Base-by-base conservation (phyloP, 2,888 invertebrate genomes). In the Eurois occulta region DNA sequence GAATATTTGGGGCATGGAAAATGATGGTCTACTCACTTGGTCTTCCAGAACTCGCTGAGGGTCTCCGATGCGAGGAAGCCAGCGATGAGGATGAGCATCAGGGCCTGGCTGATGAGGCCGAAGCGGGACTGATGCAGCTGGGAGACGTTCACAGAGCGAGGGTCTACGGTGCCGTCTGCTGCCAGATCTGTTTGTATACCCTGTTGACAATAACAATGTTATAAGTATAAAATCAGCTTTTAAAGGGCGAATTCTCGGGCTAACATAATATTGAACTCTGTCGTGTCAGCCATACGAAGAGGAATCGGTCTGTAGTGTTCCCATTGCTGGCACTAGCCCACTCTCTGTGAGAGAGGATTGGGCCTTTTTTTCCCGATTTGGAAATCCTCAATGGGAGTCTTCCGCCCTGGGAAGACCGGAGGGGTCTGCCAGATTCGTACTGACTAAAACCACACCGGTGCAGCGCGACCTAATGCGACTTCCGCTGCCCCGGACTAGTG, bases 51-150 rank as follows among this genome's bases (percentile, higher is more conserved):
- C 95, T 98, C 98, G 87, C 99, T 98, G 82, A 99, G 97, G 0
- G 99, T 99, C 95, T 99, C 99, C 11, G 99, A 99, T 88, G 98
- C 98, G 46, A 99, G 97, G 95, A 99, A 99, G 66, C 98, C 98
- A 11, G 98, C 98, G 87, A 99, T 98, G 87, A 98, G 98, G 89
- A 99, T 98, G 78, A 99, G 97, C 98, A 99, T 99, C 87, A 98
- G 97, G 73, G 99, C 99, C 96, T 99, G 99, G 86, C 98, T 98
- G 85, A 99, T 95, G 85, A 99, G 97, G 13, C 99, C 99, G 75
- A 99, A 96, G 68, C 99, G 97, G 11, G 99, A 99, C 95, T 99
- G 99, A 93, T 99, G 98, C 87, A 99, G 96, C 93, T 99, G 99
- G 18, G 99, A 99, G 55, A 98, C 97, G 95, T 99, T 98, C 87